Percentiles rank a stretch among this genome's conserved stretches.
Conservation (phyloP, 2,113 vertebrate genomes). For the Pao palembangensis region DNA sequence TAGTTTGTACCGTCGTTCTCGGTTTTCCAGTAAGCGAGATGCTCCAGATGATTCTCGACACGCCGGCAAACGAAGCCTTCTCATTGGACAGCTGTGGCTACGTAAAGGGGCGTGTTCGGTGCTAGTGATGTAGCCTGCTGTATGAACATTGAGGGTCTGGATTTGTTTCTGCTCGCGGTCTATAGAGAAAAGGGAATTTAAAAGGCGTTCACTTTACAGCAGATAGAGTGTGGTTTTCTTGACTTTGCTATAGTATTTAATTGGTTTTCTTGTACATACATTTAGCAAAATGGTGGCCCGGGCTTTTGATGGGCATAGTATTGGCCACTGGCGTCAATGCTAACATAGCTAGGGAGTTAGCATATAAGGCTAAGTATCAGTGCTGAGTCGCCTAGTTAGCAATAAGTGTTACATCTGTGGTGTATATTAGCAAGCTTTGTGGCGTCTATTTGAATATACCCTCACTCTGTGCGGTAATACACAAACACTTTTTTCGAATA, state of each 20-base stretch:
- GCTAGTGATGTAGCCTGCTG: conserved; percentile 32
- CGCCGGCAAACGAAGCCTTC: conserved; percentile 14
- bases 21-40: neutral
- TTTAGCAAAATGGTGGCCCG: conserved; percentile 8
- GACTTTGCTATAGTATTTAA: neutral
- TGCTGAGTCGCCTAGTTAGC: conserved; percentile 12
- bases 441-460: conserved; percentile 9
- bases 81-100: conserved; percentile 52
- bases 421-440: conserved; percentile 12
- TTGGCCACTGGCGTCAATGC: conserved; percentile 35
- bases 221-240: neutral
- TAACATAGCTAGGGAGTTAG: conserved; percentile 55
- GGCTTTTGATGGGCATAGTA: conserved; percentile 31
- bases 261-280: neutral
- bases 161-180: conserved; percentile 35
- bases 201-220: neutral
- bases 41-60: conserved; percentile 4
- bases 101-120: conserved; percentile 68
- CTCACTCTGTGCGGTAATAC: neutral
- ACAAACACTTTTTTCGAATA: neutral
- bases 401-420: neutral
- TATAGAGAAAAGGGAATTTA: conserved; percentile 19
- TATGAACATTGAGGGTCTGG: conserved; percentile 22
- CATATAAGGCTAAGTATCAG: conserved; percentile 30
- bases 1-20: too few species aligned